Conservation (phyloP, 2,113 vertebrate genomes). For the Proteles cristata region DNA sequence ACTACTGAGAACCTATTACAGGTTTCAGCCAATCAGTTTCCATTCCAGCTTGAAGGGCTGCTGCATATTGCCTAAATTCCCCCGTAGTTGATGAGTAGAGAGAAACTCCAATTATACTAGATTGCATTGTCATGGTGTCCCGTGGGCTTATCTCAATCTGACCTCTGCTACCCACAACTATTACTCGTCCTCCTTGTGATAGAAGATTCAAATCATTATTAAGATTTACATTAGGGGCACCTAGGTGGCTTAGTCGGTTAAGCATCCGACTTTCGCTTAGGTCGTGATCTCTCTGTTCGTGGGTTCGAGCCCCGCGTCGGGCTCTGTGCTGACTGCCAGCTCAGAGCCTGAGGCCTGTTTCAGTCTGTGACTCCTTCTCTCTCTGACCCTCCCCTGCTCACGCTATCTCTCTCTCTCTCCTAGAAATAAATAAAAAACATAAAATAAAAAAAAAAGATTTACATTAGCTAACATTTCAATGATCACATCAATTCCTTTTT, state of each 20-base stretch:
- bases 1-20: constrained; percentile 85
- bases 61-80: constrained; percentile 83
- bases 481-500: constrained; percentile 90
- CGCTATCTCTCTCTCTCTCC: too few relatives aligned
- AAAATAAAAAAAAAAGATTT: too few relatives aligned
- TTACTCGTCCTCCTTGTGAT: constrained; percentile 87
- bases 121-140: constrained; percentile 93
- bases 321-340: too few relatives aligned
- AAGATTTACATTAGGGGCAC: constrained; percentile 95
- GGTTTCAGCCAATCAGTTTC: constrained; percentile 90
- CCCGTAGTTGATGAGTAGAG: constrained; percentile 87
- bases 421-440: too few relatives aligned
- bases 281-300: too few relatives aligned
- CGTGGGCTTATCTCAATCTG: constrained; percentile 93
- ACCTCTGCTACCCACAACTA: constrained; percentile 93
- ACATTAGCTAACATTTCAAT: constrained; percentile 96
- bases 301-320: too few relatives aligned
- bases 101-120: constrained; percentile 90
- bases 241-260: too few relatives aligned
- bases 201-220: constrained; percentile 92
- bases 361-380: too few relatives aligned
- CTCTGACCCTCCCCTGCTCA: too few relatives aligned
- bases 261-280: too few relatives aligned
- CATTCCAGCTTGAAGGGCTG: constrained; percentile 86
- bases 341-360: too few relatives aligned